Evolutionary conservation across 2,797 vertebrate species (phyloP), one percentile per base, ranked within the genome.

Genomic region (Serranus cabrilla): DNA sequence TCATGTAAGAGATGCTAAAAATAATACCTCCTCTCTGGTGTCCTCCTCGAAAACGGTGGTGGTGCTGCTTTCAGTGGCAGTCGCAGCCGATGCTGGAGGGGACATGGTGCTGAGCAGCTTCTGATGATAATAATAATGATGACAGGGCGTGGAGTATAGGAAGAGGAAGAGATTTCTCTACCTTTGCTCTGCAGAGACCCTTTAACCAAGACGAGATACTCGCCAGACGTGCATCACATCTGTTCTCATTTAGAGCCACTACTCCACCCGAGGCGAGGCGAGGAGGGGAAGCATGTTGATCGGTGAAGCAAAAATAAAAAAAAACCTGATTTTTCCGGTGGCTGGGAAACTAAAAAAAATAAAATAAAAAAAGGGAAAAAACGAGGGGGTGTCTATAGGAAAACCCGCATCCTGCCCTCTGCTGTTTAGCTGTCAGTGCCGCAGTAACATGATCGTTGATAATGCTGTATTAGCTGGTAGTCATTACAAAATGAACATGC

Each of bases 71-170:
- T 95, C 95, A 82, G 91, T 96, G 81, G 95, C 96, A 27, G 94
- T 94, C 86, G 96, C 96, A 74, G 96, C 97, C 81, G 97, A 97
- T 57, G 96, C 90, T 63, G 96, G 96, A 65, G 97, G 89, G 93
- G 97, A 97, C 97, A 96, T 96, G 88, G 57, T 93, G 75, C 71
- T 23, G 69, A 56, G 78, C 57, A 25, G 76, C 47, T 62, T 23
- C 2, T 20, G 82, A 50, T 39, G 17, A 71, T 34, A 34, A 50
- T 39, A n/a, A 71, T 34, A 34, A 34, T 68, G 55, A 62, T 52
- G 73, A 75, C 45, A 81, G 90, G 92, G 90, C 86, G 90, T 89
- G 92, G 64, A 80, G 67, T 3, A 8, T 34, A 57, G 68, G 78
- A 25, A 61, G 68, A 80, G 68, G 51, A 63, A 50, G 75, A 76